phyloP scores from a whole-genome alignment of 2,797 vertebrate genomes.

The Helarctos malayanus region DNA sequence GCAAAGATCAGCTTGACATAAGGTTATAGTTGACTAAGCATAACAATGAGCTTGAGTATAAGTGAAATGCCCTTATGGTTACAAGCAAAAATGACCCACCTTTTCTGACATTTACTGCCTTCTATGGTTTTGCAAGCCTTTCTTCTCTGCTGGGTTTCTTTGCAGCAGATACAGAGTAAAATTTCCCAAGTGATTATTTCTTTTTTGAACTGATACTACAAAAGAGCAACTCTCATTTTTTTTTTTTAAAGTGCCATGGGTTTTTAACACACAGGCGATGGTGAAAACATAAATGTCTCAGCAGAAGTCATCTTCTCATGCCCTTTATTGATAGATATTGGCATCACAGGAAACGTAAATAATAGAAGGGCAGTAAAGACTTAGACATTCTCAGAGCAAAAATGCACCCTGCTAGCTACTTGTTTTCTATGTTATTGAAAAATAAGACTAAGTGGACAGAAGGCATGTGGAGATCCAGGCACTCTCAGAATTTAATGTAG shows the following conservation, averaged over 20 bases:
- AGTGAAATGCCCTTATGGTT: conserved; percentile 79
- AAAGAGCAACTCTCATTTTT: conserved; percentile 84
- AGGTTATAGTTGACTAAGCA: conserved; percentile 82
- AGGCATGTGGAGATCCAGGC: conserved; percentile 74
- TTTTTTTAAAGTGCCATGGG: conserved; percentile 74
- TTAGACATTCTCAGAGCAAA: conserved; percentile 85
- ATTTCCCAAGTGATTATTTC: conserved; percentile 91
- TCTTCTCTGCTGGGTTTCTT: conserved; percentile 88
- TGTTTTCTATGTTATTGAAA: conserved; percentile 81
- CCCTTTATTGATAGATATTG: conserved; percentile 86
- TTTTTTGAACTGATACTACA: conserved; percentile 88
- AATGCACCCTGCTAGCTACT: conserved; percentile 75
- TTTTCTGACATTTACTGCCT: conserved; percentile 88
- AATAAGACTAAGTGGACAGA: conserved; percentile 82
- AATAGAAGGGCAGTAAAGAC: conserved; percentile 83
- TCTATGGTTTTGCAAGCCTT: conserved; percentile 83
- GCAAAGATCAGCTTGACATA: conserved; percentile 80
- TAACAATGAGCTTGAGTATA: conserved; percentile 80
- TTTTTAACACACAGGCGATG: conserved; percentile 85
- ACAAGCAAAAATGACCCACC: conserved; percentile 85
- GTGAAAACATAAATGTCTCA: conserved; percentile 87
- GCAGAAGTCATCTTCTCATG: conserved; percentile 85
- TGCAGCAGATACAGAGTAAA: conserved; percentile 86
- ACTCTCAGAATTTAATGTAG: conserved; percentile 76
- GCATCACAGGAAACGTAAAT: conserved; percentile 83